Percentiles rank a stretch among this genome's conserved stretches.
Evolutionary conservation across 2,888 invertebrate species (phyloP).

Genomic region (Electrophaes corylata): DNA sequence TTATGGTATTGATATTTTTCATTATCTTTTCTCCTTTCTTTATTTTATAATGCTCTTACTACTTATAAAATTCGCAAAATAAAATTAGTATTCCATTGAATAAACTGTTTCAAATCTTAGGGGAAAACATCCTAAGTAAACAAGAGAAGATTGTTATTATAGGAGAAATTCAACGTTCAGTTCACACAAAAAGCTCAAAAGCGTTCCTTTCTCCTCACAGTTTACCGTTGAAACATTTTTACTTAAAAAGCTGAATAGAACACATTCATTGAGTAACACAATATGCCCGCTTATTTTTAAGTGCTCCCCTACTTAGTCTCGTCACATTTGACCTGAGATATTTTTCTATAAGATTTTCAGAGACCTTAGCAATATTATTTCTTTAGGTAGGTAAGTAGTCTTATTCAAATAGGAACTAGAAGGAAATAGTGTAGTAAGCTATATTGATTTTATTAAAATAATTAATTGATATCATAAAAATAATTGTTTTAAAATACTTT

Average conservation of each 20-base stretch:
- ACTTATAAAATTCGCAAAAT: neutral
- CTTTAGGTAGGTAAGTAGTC: too few relatives aligned
- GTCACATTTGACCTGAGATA: neutral
- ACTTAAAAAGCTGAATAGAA: neutral
- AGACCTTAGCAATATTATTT: too few relatives aligned
- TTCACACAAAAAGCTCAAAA: neutral
- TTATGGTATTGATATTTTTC: too few relatives aligned
- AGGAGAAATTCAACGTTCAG: neutral
- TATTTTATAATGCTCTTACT: too few relatives aligned
- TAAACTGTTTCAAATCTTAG: constrained; percentile 2
- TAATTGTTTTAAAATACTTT: too few relatives aligned
- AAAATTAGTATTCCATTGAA: neutral
- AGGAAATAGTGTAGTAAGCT: too few relatives aligned
- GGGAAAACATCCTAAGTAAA: constrained; percentile 5
- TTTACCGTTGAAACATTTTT: neutral
- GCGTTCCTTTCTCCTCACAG: neutral
- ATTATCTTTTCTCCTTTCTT: too few relatives aligned
- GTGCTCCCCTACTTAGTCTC: neutral
- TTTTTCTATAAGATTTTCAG: neutral
- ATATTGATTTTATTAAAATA: too few relatives aligned
- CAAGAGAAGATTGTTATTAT: constrained; percentile 1
- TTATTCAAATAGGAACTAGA: too few relatives aligned
- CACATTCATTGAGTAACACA: neutral
- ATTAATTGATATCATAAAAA: too few relatives aligned
- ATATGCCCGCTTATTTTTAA: neutral